phyloP scores from a whole-genome alignment of 2,113 vertebrate genomes.

The Bufo bufo region DNA sequence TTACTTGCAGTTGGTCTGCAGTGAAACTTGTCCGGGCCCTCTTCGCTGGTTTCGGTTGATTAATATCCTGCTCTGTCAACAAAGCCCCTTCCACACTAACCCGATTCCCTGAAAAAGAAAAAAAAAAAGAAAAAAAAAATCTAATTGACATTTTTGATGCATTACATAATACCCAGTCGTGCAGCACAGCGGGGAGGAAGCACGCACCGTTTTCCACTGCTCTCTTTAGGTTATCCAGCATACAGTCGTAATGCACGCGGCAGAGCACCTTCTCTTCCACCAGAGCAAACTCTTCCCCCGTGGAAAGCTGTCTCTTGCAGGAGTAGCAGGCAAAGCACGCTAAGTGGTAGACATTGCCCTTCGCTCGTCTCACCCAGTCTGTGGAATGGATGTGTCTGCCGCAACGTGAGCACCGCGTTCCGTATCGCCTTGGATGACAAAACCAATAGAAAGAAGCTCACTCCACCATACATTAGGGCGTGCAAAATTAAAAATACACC shows the following conservation, averaged over 20 bases:
- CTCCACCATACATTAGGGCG: not conserved
- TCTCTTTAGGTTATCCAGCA: slow-evolving; percentile 96
- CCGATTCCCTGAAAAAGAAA: slow-evolving; percentile 77
- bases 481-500: not conserved
- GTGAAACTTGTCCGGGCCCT: slow-evolving; percentile 97
- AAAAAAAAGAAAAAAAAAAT: not conserved
- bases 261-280: slow-evolving; percentile 97
- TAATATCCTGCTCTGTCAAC: slow-evolving; percentile 88
- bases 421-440: slow-evolving; percentile 82
- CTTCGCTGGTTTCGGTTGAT: slow-evolving; percentile 93
- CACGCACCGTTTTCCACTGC: slow-evolving; percentile 92
- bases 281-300: slow-evolving; percentile 95
- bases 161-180: not conserved
- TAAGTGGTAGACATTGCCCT: slow-evolving; percentile 94
- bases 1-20: slow-evolving; percentile 96
- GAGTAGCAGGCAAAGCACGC: slow-evolving; percentile 98
- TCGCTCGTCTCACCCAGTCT: slow-evolving; percentile 96
- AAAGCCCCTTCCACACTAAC: slow-evolving; percentile 90
- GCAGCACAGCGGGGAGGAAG: not conserved
- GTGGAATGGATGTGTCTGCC: slow-evolving; percentile 94
- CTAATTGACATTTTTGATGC: slow-evolving; percentile 29
- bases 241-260: slow-evolving; percentile 93
- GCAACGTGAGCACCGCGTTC: slow-evolving; percentile 93
- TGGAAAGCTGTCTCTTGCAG: slow-evolving; percentile 96
- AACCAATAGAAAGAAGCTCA: not conserved